Evolutionary conservation across 2,113 vertebrate species (phyloP).

Genomic region (Struthio camelus): DNA sequence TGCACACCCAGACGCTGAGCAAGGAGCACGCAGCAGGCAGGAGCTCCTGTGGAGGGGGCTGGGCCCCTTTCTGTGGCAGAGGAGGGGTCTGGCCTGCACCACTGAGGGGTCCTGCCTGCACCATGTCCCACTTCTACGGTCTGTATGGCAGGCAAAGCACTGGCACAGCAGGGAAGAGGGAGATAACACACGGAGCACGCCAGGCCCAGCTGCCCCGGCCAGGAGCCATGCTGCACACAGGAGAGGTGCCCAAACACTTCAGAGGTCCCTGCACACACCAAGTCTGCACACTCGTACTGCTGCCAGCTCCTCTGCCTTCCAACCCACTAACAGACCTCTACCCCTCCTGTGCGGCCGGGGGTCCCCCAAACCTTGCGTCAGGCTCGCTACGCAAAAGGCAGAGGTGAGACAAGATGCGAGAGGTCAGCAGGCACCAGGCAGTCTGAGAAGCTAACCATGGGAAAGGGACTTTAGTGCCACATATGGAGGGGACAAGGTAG

Average conservation of each 20-base stretch:
- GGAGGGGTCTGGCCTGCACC: neutral
- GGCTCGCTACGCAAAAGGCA: accelerated
- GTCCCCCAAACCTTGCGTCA: neutral
- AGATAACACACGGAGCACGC: neutral
- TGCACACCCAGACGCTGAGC: too few species aligned
- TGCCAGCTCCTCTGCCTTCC: neutral
- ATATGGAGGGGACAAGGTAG: neutral
- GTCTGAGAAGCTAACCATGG: neutral
- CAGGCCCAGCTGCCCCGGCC: neutral
- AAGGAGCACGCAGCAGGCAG: too few species aligned
- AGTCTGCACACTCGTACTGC: neutral
- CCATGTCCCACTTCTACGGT: neutral
- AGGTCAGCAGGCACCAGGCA: neutral
- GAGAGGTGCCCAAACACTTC: too few species aligned
- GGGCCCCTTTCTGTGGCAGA: neutral
- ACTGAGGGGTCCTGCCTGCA: neutral
- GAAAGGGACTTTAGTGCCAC: neutral
- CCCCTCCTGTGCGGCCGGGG: neutral
- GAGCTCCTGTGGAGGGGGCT: neutral
- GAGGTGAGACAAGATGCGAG: neutral
- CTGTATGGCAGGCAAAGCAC: accelerated
- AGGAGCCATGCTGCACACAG: accelerated
- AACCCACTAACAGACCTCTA: too few species aligned
- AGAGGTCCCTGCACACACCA: accelerated
- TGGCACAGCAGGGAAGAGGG: accelerated